Base-by-base conservation (phyloP, 2,113 vertebrate species). In the Beaufortia kweichowensis region DNA sequence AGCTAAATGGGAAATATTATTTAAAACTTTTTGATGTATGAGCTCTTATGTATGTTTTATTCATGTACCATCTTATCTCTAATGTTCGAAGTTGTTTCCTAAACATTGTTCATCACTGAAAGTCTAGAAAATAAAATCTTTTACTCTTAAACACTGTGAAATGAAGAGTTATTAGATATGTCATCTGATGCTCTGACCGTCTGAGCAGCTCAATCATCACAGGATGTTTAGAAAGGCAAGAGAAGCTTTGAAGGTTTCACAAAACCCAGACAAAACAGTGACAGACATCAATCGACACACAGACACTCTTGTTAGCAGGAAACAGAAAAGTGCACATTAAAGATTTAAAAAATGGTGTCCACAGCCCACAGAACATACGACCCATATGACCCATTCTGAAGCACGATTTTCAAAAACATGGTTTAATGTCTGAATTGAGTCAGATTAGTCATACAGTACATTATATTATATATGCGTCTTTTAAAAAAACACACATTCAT, bases 161-260 rank as follows among this genome's bases (percentile, higher is more conserved):
- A 70, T 24, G n/a, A 35, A 17, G 29, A 2, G 15, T 15, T 39
- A 56, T 70, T 56, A 11, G 3, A 21, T 70, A 50, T 35, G 21
- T 70, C 67, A 10, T 57, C 31, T 19, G n/a, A 8, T 24, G 50
- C 50, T 23, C 24, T 35, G 67, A 33, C 43, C 4, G 6, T 57
- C 50, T 70, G 6, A 57, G 66, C 28, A 29, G 11, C 67, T 70
- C 50, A 35, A 7, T 70, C 67, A 56, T 21, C 50, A 56, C 50
- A 33, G 50, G 67, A 56, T 55, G 21, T 19, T 39, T 29, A 56
- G 29, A 21, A 56, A 35, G n/a, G 50, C 23, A 10, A 21, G 11
- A 28, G 23, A 62, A n/a, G n/a, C n/a, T n/a, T n/a, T n/a, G n/a
- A 11, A 28, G 14, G 9, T 3, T 53, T 39, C 29, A 33, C 28